phyloP scores from a whole-genome alignment of 64 coral and sea anemone species.

The Montipora cactus region DNA sequence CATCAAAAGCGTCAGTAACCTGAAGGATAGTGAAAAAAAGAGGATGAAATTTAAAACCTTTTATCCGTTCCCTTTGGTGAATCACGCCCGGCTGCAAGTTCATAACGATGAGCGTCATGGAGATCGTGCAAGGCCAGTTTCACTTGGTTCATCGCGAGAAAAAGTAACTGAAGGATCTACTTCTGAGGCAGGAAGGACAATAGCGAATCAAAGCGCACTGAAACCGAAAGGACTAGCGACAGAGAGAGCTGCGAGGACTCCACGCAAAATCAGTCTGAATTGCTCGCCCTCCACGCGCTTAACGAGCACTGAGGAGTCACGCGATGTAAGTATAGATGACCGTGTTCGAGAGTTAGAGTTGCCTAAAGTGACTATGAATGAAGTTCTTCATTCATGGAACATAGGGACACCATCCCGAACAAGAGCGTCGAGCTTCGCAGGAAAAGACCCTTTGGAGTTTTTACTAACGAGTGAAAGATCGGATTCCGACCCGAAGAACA shows the following conservation, averaged over 20 bases:
- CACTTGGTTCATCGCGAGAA: background rate
- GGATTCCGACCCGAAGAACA: background rate
- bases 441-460: conserved; percentile 72
- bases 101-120: background rate
- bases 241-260: background rate
- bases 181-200: background rate
- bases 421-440: conserved; percentile 25
- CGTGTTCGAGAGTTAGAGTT: conserved; percentile 1
- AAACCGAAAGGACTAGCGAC: background rate
- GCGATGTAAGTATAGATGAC: background rate
- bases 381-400: conserved; percentile 68
- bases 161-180: conserved; percentile 1
- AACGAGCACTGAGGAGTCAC: background rate
- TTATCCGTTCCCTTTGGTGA: background rate
- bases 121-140: background rate
- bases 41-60: background rate
- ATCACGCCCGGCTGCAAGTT: background rate
- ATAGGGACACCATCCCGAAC: background rate
- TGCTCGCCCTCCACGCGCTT: background rate
- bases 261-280: background rate
- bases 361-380: conserved; percentile 71
- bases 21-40: background rate
- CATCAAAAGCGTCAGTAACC: background rate
- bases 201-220: background rate
- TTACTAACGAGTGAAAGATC: background rate